Conservation (phyloP, 2,113 vertebrate genomes). For the Hucho hucho region DNA sequence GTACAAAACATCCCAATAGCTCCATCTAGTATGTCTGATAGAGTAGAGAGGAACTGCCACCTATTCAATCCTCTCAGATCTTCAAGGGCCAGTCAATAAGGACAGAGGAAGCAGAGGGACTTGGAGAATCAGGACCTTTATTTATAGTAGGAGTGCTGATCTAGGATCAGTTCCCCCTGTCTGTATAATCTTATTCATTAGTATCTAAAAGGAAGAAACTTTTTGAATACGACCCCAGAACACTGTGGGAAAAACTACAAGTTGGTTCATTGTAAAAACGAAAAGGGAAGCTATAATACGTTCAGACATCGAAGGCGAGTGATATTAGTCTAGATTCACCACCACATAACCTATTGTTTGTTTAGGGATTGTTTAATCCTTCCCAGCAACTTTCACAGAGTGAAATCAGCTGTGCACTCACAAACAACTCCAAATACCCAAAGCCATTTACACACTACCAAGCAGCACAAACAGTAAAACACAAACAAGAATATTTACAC, state of each 20-base stretch:
- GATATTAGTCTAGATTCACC: neutral
- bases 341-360: neutral
- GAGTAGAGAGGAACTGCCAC: no score
- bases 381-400: constrained; percentile 3
- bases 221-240: neutral
- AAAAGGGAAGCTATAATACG: neutral
- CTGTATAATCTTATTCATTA: no score
- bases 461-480: neutral
- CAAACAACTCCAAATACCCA: constrained; percentile 2
- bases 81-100: no score
- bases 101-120: no score
- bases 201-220: no score
- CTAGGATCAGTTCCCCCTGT: no score
- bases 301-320: neutral
- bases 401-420: constrained; percentile 6
- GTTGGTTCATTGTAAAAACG: neutral
- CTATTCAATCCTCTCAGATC: no score
- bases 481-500: neutral
- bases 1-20: no score
- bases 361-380: neutral
- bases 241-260: neutral
- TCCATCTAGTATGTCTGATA: no score
- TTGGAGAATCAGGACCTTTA: no score
- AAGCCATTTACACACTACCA: neutral
- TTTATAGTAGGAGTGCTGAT: no score